Evolutionary conservation across 1,140 invertebrate species (phyloP).

Genomic region (Druon quercuslanigerum): DNA sequence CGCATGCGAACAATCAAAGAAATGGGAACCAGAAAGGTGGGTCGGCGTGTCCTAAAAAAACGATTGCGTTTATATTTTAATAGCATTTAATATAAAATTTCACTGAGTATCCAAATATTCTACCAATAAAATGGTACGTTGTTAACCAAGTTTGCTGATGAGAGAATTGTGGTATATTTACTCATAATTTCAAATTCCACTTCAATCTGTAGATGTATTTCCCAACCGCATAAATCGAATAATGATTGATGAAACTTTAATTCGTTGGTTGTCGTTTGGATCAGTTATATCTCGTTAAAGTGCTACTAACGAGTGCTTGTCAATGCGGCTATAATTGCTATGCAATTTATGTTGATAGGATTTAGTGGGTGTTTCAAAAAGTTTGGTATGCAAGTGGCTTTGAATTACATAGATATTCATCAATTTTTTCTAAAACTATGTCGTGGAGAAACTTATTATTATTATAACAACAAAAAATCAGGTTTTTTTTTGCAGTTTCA

Average conservation of each 20-base stretch:
- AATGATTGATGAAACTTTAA: conserved; percentile 3
- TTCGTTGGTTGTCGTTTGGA: conserved; percentile 17
- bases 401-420: background rate
- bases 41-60: no score
- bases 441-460: no score
- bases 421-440: no score
- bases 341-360: conserved; percentile 26
- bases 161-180: background rate
- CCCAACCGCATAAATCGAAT: conserved; percentile 7
- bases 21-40: conserved; percentile 39
- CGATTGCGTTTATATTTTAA: no score
- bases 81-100: no score
- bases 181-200: conserved; percentile 13
- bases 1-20: conserved; percentile 41
- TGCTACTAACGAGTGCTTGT: background rate
- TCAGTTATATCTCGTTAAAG: background rate
- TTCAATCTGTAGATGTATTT: background rate
- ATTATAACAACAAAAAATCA: no score
- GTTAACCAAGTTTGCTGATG: no score
- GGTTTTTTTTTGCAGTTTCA: background rate
- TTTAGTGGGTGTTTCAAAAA: background rate
- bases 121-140: no score
- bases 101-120: no score
- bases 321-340: conserved; percentile 10
- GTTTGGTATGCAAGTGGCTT: background rate